A percentile compares a stretch with the other conserved stretches of the same genome.
phyloP scores from a whole-genome alignment of 2,113 vertebrate species.

The Carollia perspicillata region DNA sequence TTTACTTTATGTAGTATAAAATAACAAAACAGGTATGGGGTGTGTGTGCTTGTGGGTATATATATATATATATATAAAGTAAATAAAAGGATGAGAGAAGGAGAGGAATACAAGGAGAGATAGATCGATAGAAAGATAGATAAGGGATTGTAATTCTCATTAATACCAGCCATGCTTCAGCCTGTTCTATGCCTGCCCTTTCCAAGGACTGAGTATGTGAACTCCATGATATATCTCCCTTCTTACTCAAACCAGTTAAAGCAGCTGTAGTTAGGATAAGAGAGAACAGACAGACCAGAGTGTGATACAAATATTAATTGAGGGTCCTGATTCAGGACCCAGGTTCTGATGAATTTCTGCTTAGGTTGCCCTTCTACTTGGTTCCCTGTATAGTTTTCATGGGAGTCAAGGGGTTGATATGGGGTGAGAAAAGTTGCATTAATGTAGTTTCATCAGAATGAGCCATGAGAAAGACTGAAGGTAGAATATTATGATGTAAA shows the following conservation, averaged over 20 bases:
- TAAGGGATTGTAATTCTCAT: background rate
- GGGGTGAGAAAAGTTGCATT: background rate
- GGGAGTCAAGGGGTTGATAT: background rate
- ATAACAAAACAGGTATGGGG: background rate
- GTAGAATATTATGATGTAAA: background rate
- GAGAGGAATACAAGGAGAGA: background rate
- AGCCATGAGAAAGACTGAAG: background rate
- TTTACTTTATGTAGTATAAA: background rate
- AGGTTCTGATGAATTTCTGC: background rate
- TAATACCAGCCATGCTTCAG: background rate
- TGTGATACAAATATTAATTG: background rate
- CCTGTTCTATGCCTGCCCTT: background rate
- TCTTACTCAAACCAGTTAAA: background rate
- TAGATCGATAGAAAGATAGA: background rate
- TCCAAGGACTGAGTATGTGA: background rate
- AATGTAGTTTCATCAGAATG: background rate
- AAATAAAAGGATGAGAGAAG: background rate
- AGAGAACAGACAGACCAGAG: background rate
- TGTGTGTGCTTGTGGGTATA: background rate
- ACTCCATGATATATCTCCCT: background rate
- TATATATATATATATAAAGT: background rate
- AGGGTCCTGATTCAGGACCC: background rate
- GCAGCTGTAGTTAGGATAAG: background rate
- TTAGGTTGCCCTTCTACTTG: background rate
- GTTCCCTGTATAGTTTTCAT: background rate